Evolutionary conservation across 2,888 invertebrate genomes (phyloP).

Genomic region (Teleogryllus oceanicus): DNA sequence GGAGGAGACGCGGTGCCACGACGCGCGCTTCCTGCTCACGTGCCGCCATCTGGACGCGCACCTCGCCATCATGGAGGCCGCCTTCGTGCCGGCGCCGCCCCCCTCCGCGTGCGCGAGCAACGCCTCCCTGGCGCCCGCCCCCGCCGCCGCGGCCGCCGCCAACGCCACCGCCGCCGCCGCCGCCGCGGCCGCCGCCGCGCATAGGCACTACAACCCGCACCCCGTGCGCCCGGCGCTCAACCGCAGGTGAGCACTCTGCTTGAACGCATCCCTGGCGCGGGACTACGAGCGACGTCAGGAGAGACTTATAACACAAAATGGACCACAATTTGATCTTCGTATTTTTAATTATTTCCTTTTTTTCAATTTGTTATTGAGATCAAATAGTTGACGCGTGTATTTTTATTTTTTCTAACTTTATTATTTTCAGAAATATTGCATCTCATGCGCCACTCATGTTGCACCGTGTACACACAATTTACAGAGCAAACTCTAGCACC

Average conservation of each 20-base stretch:
- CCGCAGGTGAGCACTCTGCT: neutral
- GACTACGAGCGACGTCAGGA: too few species aligned
- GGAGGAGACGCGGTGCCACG: neutral
- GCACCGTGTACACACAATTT: too few species aligned
- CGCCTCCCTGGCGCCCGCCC: neutral
- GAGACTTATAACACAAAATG: too few species aligned
- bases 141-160: neutral
- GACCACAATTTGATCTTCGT: too few species aligned
- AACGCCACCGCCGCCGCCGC: neutral
- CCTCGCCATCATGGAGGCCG: neutral
- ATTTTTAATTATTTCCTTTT: too few species aligned
- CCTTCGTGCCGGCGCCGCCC: neutral
- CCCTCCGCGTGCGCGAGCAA: neutral
- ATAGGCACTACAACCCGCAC: neutral
- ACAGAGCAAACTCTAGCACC: too few species aligned
- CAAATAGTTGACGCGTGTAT: too few species aligned
- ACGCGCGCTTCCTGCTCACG: neutral
- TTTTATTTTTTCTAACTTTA: too few species aligned
- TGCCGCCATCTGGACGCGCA: conserved; percentile 4
- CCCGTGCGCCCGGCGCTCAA: neutral
- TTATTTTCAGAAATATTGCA: too few species aligned
- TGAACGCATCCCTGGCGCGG: too few species aligned
- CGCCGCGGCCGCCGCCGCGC: neutral
- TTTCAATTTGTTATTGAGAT: too few species aligned
- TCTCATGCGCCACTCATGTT: too few species aligned